Conservation (phyloP, 2,113 vertebrate genomes). For the Halichoeres trimaculatus region DNA sequence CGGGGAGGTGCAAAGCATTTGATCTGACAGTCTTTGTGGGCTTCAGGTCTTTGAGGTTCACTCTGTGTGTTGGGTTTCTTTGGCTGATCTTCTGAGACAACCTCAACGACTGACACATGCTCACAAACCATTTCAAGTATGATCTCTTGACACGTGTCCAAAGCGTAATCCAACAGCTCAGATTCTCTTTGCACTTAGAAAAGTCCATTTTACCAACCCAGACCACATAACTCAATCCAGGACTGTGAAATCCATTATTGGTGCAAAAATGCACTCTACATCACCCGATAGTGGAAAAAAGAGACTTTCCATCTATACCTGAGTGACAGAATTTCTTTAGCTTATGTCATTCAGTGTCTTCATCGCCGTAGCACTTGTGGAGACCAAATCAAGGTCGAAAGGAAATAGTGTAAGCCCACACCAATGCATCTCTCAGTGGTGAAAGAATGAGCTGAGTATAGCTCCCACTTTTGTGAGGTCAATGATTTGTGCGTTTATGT, state of each 20-base stretch:
- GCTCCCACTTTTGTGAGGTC: conserved; percentile 59
- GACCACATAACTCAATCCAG: background rate
- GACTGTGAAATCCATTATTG: conserved; percentile 9
- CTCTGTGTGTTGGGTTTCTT: background rate
- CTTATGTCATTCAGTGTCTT: conserved; percentile 19
- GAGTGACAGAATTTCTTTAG: conserved; percentile 14
- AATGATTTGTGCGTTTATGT: conserved; percentile 36
- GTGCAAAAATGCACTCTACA: conserved; percentile 11
- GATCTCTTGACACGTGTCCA: background rate
- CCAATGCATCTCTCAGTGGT: conserved; percentile 46
- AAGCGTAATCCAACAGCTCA: background rate
- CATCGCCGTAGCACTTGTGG: conserved; percentile 22
- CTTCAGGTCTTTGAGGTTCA: background rate
- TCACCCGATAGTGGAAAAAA: background rate
- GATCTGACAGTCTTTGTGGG: background rate
- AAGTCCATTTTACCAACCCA: background rate
- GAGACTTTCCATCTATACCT: background rate
- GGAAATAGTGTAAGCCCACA: conserved; percentile 30
- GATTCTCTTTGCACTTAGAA: background rate
- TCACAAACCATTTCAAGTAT: background rate
- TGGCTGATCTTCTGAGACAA: background rate
- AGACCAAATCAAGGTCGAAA: conserved; percentile 43
- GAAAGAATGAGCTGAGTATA: conserved; percentile 54
- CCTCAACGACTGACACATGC: background rate
- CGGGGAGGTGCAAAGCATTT: background rate